phyloP scores from a whole-genome alignment of 2,113 vertebrate genomes.

The Tympanuchus pallidicinctus region DNA sequence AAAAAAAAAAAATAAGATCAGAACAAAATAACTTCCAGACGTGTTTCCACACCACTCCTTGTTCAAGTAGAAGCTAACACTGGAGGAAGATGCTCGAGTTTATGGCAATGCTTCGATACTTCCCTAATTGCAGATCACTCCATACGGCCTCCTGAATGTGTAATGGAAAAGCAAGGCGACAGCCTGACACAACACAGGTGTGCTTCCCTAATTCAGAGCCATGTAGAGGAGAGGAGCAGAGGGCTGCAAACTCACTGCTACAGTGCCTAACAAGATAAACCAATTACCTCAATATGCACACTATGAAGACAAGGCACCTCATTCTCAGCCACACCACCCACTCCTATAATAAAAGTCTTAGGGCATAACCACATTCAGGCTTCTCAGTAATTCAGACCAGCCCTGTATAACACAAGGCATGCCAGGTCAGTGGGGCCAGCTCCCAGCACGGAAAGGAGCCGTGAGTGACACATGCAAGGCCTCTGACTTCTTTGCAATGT shows the following conservation, averaged over 20 bases:
- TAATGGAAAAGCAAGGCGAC: not conserved
- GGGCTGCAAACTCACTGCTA: not conserved
- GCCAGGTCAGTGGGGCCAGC: not conserved
- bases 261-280: fast-evolving
- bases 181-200: not conserved
- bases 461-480: not conserved
- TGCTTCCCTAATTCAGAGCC: not conserved
- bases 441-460: not conserved
- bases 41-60: not conserved
- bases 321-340: not conserved
- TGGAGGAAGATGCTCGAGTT: not conserved
- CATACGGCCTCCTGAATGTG: not conserved
- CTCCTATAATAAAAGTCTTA: not conserved
- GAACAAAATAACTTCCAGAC: not conserved
- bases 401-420: fast-evolving
- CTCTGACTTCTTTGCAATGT: not conserved
- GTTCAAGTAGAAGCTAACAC: not conserved
- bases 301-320: not conserved
- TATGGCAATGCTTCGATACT: not conserved
- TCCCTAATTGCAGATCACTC: fast-evolving
- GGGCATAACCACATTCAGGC: not conserved
- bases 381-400: not conserved
- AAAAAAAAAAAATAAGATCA: not conserved
- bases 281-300: not conserved
- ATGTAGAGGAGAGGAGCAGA: not conserved